Evolutionary conservation across 2,888 invertebrate genomes (phyloP).

Genomic region (Lamellibrachia columna): DNA sequence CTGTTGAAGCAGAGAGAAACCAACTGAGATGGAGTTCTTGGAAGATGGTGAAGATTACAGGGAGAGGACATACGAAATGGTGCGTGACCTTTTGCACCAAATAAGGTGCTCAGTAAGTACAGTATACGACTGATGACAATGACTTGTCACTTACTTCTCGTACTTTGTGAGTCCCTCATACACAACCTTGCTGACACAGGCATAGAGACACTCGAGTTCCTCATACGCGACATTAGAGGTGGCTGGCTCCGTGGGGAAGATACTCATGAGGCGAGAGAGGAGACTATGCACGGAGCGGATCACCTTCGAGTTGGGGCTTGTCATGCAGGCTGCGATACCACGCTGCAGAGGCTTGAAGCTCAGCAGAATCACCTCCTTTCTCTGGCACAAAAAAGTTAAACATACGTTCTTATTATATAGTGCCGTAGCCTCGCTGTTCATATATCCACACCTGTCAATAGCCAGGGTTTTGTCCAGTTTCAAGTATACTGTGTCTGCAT

Average conservation of each 20-base stretch:
- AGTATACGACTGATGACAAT: no score
- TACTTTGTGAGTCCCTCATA: slow-evolving; percentile 84
- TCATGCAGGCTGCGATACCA: slow-evolving; percentile 88
- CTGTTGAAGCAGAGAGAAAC: no score
- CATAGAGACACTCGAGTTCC: slow-evolving; percentile 89
- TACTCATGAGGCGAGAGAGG: slow-evolving; percentile 85
- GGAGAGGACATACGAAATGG: no score
- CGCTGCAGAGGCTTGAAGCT: slow-evolving; percentile 89
- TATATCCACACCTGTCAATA: no score
- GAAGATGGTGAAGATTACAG: no score
- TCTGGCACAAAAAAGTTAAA: slow-evolving; percentile 28
- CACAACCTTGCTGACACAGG: slow-evolving; percentile 81
- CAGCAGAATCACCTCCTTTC: slow-evolving; percentile 73
- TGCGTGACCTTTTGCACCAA: no score
- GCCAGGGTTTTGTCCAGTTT: no score
- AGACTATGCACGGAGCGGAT: slow-evolving; percentile 89
- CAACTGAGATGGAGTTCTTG: no score
- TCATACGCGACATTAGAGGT: slow-evolving; percentile 83
- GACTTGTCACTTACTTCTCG: slow-evolving; percentile 74
- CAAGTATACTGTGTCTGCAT: no score
- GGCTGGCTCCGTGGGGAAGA: slow-evolving; percentile 86
- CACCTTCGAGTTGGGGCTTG: slow-evolving; percentile 86
- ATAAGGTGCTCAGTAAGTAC: no score
- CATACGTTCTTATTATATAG: no score
- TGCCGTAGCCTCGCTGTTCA: no score